Percentiles rank a stretch among this genome's conserved stretches.
These are phyloP conservation scores for Taurulus bubalis DNA, from an alignment of 2,113 vertebrate genomes.

Conservation along the genomic window DNA sequence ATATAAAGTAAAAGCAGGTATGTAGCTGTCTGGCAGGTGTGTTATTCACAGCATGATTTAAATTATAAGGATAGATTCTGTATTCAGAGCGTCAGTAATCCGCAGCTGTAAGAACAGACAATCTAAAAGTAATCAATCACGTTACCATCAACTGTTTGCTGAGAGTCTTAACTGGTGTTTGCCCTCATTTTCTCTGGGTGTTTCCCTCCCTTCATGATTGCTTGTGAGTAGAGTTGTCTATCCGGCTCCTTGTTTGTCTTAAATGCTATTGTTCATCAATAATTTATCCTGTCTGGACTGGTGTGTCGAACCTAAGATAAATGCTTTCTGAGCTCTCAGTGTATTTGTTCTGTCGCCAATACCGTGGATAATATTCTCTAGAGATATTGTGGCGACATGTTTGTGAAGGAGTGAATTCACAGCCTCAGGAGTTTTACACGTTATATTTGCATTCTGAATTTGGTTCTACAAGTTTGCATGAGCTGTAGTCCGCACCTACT, in stretches of 20 bases:
- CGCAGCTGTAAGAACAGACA: background rate
- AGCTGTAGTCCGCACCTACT: constrained; percentile 12
- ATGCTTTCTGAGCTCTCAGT: constrained; percentile 27
- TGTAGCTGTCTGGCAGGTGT: constrained; percentile 3
- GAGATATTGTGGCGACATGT: constrained; percentile 13
- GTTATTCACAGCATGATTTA: background rate
- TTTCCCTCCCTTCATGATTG: constrained; percentile 43
- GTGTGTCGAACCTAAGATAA: constrained; percentile 60
- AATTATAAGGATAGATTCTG: background rate
- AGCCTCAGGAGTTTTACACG: constrained; percentile 23
- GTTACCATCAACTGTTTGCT: constrained; percentile 3
- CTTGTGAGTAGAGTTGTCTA: constrained; percentile 23
- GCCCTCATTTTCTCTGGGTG: constrained; percentile 39
- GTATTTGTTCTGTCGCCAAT: constrained; percentile 38
- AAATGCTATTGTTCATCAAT: constrained; percentile 50
- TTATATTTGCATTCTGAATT: constrained; percentile 67
- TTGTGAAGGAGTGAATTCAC: constrained; percentile 28
- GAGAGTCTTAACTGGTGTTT: constrained; percentile 36
- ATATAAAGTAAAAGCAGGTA: constrained; percentile 47
- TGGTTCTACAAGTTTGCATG: constrained; percentile 53
- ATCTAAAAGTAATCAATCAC: constrained; percentile 16
- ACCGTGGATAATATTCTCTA: constrained; percentile 30
- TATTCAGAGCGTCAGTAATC: background rate
- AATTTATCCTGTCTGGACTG: constrained; percentile 51
- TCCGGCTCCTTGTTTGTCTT: constrained; percentile 21